A percentile compares a stretch with the other conserved stretches of the same genome.
Evolutionary conservation across 2,797 vertebrate species (phyloP).

Genomic region (Tauraco hartlaubi): DNA sequence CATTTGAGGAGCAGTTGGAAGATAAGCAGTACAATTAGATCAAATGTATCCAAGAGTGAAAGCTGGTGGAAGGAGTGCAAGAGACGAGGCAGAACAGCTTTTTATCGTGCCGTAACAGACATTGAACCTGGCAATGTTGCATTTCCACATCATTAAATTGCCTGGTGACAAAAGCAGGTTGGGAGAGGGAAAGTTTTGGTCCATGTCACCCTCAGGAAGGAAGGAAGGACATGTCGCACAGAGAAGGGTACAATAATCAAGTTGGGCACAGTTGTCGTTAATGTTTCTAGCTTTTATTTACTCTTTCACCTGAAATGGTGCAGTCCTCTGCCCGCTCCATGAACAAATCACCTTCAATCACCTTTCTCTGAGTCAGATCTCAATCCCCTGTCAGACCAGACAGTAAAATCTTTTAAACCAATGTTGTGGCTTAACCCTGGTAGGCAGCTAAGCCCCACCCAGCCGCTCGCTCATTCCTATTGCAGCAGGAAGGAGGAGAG

Average conservation of each 20-base stretch:
- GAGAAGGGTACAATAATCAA: background rate
- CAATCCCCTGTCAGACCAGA: background rate
- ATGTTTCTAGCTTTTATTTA: background rate
- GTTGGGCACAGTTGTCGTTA: accelerated
- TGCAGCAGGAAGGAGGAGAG: background rate
- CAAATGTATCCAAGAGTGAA: slow-evolving; percentile 29
- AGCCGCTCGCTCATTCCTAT: background rate
- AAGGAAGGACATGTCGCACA: background rate
- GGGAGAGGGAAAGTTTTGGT: background rate
- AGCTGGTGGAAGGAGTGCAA: background rate
- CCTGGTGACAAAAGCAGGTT: background rate
- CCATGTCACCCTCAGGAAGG: background rate
- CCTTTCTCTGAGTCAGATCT: background rate
- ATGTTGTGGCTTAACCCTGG: background rate
- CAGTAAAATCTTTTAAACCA: background rate
- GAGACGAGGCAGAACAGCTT: slow-evolving; percentile 30
- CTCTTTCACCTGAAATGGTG: background rate
- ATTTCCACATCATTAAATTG: slow-evolving; percentile 36
- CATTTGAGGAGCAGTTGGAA: slow-evolving; percentile 67
- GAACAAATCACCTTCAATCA: background rate
- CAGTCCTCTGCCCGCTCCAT: background rate
- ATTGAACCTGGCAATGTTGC: background rate
- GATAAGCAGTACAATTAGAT: slow-evolving; percentile 69
- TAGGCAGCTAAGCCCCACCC: background rate
- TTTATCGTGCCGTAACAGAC: background rate